Evolutionary conservation across 2,797 vertebrate genomes (phyloP).

Genomic region (Stomatorhinus walkeri): DNA sequence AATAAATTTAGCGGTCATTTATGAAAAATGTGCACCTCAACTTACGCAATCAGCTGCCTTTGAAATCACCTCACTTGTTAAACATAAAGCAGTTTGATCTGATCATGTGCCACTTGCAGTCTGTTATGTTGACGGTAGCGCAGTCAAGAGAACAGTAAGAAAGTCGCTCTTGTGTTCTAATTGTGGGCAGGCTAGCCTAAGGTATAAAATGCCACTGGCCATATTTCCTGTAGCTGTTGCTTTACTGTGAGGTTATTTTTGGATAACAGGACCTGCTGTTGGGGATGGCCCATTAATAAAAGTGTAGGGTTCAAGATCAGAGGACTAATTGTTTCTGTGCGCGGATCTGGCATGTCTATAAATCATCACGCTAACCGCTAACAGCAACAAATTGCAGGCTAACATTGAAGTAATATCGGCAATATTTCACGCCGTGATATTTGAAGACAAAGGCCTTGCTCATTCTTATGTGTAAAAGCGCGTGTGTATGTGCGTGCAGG

Average conservation of each 20-base stretch:
- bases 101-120: not conserved
- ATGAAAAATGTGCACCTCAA: not conserved
- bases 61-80: not conserved
- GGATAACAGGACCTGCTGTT: conserved; percentile 38
- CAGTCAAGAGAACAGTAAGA: not conserved
- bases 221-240: not conserved
- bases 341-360: conserved; percentile 58
- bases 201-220: not conserved
- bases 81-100: not conserved
- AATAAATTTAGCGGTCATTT: not conserved
- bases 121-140: not conserved
- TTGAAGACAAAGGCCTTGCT: not conserved
- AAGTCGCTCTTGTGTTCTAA: not conserved
- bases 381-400: conserved; percentile 69
- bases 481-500: not conserved
- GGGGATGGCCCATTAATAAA: conserved; percentile 57
- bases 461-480: not conserved
- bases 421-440: not conserved
- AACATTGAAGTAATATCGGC: conserved; percentile 58
- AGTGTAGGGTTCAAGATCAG: conserved; percentile 49
- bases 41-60: not conserved
- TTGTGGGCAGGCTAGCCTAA: not conserved
- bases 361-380: conserved; percentile 68
- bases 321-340: conserved; percentile 65
- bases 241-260: not conserved